Percentiles rank a stretch among this genome's conserved stretches.
Conservation (phyloP, 1,140 invertebrate species). For the Tetragonula clypearis region DNA sequence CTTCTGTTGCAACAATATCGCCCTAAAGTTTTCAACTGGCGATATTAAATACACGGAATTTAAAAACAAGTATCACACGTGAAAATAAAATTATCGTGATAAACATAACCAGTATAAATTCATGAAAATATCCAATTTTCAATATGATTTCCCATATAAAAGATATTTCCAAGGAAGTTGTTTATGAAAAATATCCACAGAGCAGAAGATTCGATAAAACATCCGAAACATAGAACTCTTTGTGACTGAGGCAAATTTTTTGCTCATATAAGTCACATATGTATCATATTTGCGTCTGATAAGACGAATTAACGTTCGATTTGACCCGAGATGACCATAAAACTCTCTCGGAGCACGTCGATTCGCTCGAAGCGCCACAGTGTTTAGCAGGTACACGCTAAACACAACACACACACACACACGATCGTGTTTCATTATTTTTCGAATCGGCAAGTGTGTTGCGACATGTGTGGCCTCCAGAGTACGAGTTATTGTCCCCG, state of each 20-base stretch:
- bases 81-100: neutral
- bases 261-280: no score
- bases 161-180: no score
- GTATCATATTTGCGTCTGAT: no score
- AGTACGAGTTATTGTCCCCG: constrained; percentile 56
- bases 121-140: neutral
- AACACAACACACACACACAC: neutral
- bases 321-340: neutral
- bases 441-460: constrained; percentile 19
- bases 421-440: constrained; percentile 45
- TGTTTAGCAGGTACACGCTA: constrained; percentile 1
- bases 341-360: no score
- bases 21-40: neutral
- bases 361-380: constrained; percentile 4
- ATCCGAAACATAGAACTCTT: no score
- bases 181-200: no score
- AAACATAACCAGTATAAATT: neutral
- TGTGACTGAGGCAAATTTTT: no score
- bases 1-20: neutral
- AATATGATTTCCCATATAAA: no score
- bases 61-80: neutral
- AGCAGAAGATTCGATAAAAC: no score
- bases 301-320: neutral
- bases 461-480: constrained; percentile 19
- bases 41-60: no score